Evolutionary conservation across 35 echinoderm and acorn worm genomes (phyloP).

Genomic region (Anneissia japonica): DNA sequence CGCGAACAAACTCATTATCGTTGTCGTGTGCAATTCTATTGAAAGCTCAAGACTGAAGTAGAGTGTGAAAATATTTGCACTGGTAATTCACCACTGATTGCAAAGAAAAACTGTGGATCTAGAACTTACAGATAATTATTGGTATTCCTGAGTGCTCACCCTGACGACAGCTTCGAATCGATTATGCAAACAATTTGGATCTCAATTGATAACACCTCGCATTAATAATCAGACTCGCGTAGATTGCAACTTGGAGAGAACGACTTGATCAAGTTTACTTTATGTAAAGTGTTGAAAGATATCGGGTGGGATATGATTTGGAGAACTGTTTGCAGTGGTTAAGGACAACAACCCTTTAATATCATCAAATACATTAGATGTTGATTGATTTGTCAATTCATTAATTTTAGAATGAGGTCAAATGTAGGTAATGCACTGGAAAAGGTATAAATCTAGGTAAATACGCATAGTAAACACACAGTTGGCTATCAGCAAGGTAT

Average conservation of each 20-base stretch:
- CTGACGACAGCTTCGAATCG: neutral
- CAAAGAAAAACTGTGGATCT: neutral
- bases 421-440: neutral
- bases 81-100: neutral
- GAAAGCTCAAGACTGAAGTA: neutral
- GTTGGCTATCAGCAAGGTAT: neutral
- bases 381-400: neutral
- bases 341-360: neutral
- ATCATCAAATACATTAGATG: neutral
- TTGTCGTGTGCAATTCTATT: neutral
- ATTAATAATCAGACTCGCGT: neutral
- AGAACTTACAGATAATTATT: neutral
- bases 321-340: neutral
- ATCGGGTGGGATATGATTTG: neutral
- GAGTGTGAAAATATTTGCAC: neutral
- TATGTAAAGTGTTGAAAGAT: neutral
- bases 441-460: neutral
- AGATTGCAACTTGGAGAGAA: neutral
- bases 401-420: neutral
- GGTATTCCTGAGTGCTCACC: neutral
- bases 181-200: neutral
- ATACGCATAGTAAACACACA: neutral
- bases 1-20: neutral
- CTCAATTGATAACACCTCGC: neutral
- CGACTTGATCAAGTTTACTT: neutral